These are phyloP conservation scores for Gallinago solitaria DNA, from an alignment of 2,797 vertebrate species.

Conservation along the genomic window DNA sequence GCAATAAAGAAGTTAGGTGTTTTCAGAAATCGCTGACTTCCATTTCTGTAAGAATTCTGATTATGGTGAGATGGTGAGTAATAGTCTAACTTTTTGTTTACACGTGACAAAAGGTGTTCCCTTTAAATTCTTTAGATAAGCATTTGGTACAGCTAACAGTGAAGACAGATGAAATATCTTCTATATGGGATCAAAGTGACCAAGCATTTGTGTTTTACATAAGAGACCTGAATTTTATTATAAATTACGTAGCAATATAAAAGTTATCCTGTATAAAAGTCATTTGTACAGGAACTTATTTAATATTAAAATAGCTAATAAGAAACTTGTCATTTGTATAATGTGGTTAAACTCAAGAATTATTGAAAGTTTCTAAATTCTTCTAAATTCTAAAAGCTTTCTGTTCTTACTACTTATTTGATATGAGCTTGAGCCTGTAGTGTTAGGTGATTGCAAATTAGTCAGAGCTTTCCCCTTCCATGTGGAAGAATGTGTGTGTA, in stretches of 20 bases:
- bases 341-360: background rate
- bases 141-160: background rate
- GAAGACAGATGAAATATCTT: background rate
- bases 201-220: background rate
- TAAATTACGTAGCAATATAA: background rate
- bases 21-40: background rate
- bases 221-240: background rate
- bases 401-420: background rate
- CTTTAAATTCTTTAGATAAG: background rate
- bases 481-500: background rate
- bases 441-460: background rate
- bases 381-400: background rate
- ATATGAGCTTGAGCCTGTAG: background rate
- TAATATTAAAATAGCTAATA: background rate
- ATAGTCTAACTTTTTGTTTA: background rate
- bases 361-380: background rate
- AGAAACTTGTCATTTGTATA: background rate
- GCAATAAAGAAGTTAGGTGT: background rate
- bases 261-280: background rate
- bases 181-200: background rate
- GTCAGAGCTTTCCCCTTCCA: background rate
- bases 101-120: background rate
- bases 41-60: background rate
- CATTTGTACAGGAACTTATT: background rate
- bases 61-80: background rate